phyloP scores from a whole-genome alignment of 2,888 invertebrate species.

The Chymomyza caudatula region DNA sequence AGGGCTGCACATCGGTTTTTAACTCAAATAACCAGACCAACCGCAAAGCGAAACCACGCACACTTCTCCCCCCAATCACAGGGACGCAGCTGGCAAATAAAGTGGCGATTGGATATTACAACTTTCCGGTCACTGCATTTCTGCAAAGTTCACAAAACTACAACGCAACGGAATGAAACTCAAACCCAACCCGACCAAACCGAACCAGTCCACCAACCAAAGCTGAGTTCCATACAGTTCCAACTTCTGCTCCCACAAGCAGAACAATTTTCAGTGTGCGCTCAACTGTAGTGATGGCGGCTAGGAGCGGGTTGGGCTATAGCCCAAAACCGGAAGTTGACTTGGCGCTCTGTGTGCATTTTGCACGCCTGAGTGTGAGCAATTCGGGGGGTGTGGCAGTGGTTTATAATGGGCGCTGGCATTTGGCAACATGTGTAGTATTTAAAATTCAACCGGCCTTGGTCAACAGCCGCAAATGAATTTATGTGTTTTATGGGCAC shows the following conservation, averaged over 20 bases:
- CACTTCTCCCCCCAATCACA: neutral
- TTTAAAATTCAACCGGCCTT: conserved; percentile 63
- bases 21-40: too few species aligned
- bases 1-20: too few species aligned
- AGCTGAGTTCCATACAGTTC: neutral
- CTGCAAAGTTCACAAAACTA: conserved; percentile 65
- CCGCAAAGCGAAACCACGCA: conserved; percentile 30
- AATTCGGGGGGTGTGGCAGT: conserved; percentile 3
- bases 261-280: conserved; percentile 68
- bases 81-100: conserved; percentile 47
- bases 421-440: conserved; percentile 34
- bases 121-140: conserved; percentile 71
- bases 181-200: neutral
- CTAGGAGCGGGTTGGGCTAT: neutral
- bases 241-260: conserved; percentile 63
- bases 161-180: conserved; percentile 22
- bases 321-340: conserved; percentile 55
- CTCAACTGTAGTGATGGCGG: conserved; percentile 50
- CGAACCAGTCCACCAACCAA: neutral
- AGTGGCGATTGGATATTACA: conserved; percentile 71
- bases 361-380: neutral
- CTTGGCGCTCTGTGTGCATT: conserved; percentile 30
- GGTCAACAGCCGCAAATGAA: conserved; percentile 63
- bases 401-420: neutral
- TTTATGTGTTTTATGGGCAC: conserved; percentile 58